Evolutionary conservation across 2,797 vertebrate genomes (phyloP).

Genomic region (Danio kyathit): DNA sequence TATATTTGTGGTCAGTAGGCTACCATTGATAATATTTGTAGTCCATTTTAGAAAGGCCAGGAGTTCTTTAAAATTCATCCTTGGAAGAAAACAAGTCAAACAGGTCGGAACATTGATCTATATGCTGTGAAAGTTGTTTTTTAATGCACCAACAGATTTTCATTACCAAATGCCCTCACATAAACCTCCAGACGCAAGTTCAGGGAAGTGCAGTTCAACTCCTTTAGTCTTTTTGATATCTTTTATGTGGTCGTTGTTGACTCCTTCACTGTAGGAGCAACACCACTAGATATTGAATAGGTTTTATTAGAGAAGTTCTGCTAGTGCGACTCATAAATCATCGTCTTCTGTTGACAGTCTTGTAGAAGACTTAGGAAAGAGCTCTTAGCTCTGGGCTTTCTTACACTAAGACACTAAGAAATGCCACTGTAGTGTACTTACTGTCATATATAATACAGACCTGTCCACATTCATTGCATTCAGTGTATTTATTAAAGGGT

Average conservation of each 20-base stretch:
- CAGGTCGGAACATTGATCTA: neutral
- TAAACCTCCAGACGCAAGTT: neutral
- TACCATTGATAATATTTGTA: neutral
- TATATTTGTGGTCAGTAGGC: neutral
- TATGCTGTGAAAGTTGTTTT: neutral
- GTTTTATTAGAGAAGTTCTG: neutral
- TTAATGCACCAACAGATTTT: neutral
- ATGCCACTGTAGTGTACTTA: neutral
- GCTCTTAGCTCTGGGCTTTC: neutral
- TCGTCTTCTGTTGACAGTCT: constrained; percentile 23
- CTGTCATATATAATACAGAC: constrained; percentile 4
- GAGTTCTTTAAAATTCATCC: neutral
- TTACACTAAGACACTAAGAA: constrained; percentile 1
- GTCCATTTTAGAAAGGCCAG: neutral
- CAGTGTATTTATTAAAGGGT: neutral
- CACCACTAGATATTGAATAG: constrained; percentile 1
- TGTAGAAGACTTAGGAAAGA: constrained; percentile 14
- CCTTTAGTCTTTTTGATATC: neutral
- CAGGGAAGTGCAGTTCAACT: neutral
- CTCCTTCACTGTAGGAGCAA: neutral
- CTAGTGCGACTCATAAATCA: constrained; percentile 34
- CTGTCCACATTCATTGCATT: constrained; percentile 14
- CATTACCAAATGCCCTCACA: neutral
- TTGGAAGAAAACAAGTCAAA: neutral
- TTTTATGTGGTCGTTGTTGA: neutral